Base-by-base conservation (phyloP, 2,797 vertebrate genomes). In the Heliangelus exortis region DNA sequence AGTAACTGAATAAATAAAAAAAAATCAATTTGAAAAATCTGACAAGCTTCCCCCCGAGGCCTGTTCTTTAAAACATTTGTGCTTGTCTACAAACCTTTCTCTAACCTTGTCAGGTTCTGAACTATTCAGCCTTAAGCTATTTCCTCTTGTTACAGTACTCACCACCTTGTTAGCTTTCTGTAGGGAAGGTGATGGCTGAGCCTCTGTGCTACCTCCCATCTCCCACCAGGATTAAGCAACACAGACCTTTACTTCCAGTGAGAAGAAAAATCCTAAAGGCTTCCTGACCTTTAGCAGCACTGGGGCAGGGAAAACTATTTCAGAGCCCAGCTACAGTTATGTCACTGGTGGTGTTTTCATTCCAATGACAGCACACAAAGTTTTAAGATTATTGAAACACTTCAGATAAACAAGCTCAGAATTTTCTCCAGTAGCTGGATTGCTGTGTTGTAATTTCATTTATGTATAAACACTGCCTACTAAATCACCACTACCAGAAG, bases 271-370 rank as follows among this genome's bases (percentile, higher is more conserved):
- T 48, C 66, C 65, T 51, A 29, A 54, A 81, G 57, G 16, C 4
- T 68, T 58, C 73, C 85, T 75, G 94, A 78, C 45, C 76, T 88
- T 51, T 54, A 67, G 33, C 59, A 82, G 41, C 16, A 22, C 78
- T 68, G 67, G 72, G 84, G 62, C 29, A 89, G 67, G 47, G 51
- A 55, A 33, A 72, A 51, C 28, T 55, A 78, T 12, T 50, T 59
- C 68, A 75, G 85, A 67, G 16, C 66, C 48, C 51, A 16, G 20
- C 66, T 74, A 51, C 39, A 10, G 53, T 50, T 68, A 62, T 54
- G 85, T 50, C 78, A 59, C n/a, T 61, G 33, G 20, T 16, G 81
- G 43, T 73, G 83, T 85, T 92, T 93, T 68, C 89, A 53, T n/a
- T 86, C 78, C 92, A 69, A 4, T 9, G 80, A 36, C 22, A 66